Evolutionary conservation across 2,113 vertebrate genomes (phyloP).

Genomic region (Ailuropoda melanoleuca): DNA sequence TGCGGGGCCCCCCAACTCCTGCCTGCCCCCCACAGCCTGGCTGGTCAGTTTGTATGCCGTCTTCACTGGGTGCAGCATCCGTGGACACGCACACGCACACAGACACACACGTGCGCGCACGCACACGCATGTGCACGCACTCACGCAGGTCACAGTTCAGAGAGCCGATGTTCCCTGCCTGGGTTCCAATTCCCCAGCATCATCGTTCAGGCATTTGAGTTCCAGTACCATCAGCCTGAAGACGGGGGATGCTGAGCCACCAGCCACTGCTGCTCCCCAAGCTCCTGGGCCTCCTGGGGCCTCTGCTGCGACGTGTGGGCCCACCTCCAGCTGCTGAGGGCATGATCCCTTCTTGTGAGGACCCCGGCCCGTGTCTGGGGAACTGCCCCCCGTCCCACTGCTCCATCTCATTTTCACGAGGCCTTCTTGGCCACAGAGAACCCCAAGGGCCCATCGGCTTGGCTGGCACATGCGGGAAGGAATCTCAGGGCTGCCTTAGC

Average conservation of each 20-base stretch:
- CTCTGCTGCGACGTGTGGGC: not conserved
- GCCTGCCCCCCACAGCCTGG: not conserved
- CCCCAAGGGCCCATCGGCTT: not conserved
- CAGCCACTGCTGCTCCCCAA: accelerated
- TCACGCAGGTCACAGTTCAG: not conserved
- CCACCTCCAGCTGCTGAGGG: not conserved
- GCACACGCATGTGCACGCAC: too few relatives aligned
- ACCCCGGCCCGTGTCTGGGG: not conserved
- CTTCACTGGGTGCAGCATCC: not conserved
- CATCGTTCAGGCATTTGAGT: not conserved
- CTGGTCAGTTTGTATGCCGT: not conserved
- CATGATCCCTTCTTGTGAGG: not conserved
- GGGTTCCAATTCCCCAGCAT: not conserved
- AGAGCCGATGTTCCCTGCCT: not conserved
- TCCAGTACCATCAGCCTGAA: not conserved
- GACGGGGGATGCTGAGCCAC: too few relatives aligned
- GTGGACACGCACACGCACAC: not conserved
- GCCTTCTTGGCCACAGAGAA: not conserved
- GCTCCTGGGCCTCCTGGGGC: not conserved
- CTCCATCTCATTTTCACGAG: not conserved
- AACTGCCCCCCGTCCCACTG: not conserved
- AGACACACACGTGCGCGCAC: too few relatives aligned
- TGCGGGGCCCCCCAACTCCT: not conserved
- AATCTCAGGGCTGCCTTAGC: not conserved
- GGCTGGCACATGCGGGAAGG: not conserved